A percentile compares a stretch with the other conserved stretches of the same genome.
Evolutionary conservation across 1,140 invertebrate species (phyloP).

Genomic region (Drosophila asahinai): DNA sequence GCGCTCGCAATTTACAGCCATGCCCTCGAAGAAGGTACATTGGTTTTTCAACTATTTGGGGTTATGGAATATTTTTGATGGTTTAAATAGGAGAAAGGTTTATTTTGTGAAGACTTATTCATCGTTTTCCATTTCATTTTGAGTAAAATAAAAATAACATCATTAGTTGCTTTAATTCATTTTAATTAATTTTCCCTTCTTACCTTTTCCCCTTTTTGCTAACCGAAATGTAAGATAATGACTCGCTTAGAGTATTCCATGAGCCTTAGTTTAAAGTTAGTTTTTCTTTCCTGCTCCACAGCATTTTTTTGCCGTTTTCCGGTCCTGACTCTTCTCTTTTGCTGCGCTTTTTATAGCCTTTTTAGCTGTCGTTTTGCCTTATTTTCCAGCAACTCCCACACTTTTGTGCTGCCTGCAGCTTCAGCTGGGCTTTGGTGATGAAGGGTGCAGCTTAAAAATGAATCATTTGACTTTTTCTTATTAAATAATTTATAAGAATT

Average conservation of each 20-base stretch:
- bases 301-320: conserved; percentile 37
- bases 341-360: conserved; percentile 51
- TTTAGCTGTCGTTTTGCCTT: conserved; percentile 35
- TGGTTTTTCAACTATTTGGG: background rate
- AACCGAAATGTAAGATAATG: background rate
- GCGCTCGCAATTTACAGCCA: background rate
- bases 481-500: conserved; percentile 84
- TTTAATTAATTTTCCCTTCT: background rate
- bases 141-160: background rate
- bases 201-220: background rate
- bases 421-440: conserved; percentile 80
- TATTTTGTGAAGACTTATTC: background rate
- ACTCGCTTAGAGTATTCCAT: background rate
- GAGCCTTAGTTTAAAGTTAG: background rate
- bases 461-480: conserved; percentile 84
- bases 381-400: conserved; percentile 46
- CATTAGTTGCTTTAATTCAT: too few relatives aligned
- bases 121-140: background rate
- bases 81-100: too few relatives aligned
- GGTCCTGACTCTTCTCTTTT: conserved; percentile 37
- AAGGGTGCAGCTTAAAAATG: conserved; percentile 83
- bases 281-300: conserved; percentile 29
- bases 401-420: conserved; percentile 26
- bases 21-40: background rate
- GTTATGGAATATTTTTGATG: too few relatives aligned